Base-by-base conservation (phyloP, 2,888 invertebrate species). In the Alloplasta piceator region DNA sequence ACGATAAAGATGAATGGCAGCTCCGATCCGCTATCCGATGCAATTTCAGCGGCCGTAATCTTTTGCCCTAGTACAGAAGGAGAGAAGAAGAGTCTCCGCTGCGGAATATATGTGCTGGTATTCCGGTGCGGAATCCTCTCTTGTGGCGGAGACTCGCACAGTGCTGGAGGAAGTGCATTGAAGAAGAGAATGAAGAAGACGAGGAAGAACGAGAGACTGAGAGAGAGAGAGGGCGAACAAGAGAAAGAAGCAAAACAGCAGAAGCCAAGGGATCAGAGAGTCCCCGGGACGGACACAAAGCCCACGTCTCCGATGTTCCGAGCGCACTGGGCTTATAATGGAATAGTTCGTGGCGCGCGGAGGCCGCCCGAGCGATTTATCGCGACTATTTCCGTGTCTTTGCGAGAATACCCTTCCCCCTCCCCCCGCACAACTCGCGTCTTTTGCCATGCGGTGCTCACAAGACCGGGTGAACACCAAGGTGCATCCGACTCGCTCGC, bases 321-420 rank as follows among this genome's bases (percentile, higher is more conserved):
- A 89, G 87, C 84, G 88, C 89, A 88, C 87, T 87, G 89, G 88
- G 87, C 88, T 88, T 91, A 89, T 91, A 91, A 90, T 90, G 90
- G 90, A 90, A 90, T 90, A 90, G 90, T 90, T 89, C 88, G 88
- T 88, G 87, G 88, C 48, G 46, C 66, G 58, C 68, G 55, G 39
- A 66, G 68, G 12, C n/a, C 48, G 83, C 84, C 73, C 61, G 80
- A 88, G 87, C 87, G 90, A 91, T 91, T 91, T 91, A 91, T 91
- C 90, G 91, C 89, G 89, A 90, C 90, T 87, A 89, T 89, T 90
- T 90, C 88, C 90, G 87, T 90, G 90, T 90, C 89, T 80, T 81
- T 80, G 83, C 77, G 84, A 72, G 70, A 3, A 78, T 75, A 52
- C 72, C 73, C 67, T 66, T 71, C 73, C 46, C 58, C 67, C 61